Percentiles rank a stretch among this genome's conserved stretches.
phyloP scores from a whole-genome alignment of 2,113 vertebrate species.

The Heterocephalus glaber region DNA sequence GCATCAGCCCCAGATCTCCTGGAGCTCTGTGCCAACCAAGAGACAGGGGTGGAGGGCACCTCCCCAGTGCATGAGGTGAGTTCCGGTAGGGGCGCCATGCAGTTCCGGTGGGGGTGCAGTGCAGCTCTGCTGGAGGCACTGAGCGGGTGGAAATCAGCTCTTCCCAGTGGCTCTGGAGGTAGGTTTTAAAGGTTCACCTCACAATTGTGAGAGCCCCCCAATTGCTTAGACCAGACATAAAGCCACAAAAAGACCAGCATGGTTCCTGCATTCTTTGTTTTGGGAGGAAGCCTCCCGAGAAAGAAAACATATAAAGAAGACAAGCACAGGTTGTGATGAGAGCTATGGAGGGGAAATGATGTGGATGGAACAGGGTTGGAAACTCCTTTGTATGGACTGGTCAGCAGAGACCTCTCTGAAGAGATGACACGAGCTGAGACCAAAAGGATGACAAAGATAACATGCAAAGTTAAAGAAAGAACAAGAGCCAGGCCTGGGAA shows the following conservation, averaged over 20 bases:
- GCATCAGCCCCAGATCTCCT: not conserved
- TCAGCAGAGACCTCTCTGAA: not conserved
- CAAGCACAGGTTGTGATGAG: not conserved
- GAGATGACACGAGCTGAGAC: not conserved
- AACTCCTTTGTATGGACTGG: not conserved
- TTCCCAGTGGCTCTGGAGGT: not conserved
- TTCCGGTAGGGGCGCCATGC: no score
- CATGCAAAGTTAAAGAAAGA: not conserved
- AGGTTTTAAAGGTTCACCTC: not conserved
- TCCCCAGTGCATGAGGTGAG: accelerated
- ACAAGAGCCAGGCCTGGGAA: not conserved
- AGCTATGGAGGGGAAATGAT: not conserved
- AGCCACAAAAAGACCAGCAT: not conserved
- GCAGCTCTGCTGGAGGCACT: not conserved
- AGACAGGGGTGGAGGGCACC: not conserved
- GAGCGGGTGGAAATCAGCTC: not conserved
- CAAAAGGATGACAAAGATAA: not conserved
- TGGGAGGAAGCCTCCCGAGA: not conserved
- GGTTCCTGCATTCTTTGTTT: not conserved
- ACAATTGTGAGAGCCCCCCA: not conserved
- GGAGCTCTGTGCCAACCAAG: not conserved
- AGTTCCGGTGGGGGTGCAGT: no score
- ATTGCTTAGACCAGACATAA: not conserved
- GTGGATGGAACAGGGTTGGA: not conserved
- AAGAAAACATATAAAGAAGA: not conserved